These are phyloP conservation scores for Pilophorus perplexus DNA, from an alignment of 2,888 invertebrate genomes.

Conservation along the genomic window DNA sequence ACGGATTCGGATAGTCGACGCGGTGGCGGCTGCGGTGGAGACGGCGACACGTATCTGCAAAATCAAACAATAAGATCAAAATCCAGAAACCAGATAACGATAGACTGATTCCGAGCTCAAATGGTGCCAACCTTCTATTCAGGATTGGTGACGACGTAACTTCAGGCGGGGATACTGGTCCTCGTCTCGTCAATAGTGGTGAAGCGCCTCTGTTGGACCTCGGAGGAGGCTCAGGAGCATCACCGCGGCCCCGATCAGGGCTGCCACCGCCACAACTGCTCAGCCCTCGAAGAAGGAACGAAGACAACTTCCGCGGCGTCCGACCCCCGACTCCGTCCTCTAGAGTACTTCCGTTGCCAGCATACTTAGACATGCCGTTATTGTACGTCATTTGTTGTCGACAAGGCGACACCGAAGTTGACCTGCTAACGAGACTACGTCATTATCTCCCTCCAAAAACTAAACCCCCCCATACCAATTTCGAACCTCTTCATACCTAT, in stretches of 20 bases:
- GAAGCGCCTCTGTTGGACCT: slow-evolving; percentile 47
- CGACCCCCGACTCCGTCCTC: slow-evolving; percentile 15
- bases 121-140: slow-evolving; percentile 39
- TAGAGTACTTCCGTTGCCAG: background rate
- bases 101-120: background rate
- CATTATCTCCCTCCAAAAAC: too few species aligned
- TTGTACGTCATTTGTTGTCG: slow-evolving; percentile 40
- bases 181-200: slow-evolving; percentile 41
- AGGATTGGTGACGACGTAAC: slow-evolving; percentile 43
- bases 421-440: slow-evolving; percentile 45
- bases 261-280: slow-evolving; percentile 43
- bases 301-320: slow-evolving; percentile 34
- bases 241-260: slow-evolving; percentile 21
- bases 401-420: slow-evolving; percentile 50
- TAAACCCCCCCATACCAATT: too few species aligned
- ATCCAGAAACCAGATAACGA: slow-evolving; percentile 5
- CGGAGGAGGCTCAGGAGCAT: slow-evolving; percentile 47
- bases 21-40: slow-evolving; percentile 63
- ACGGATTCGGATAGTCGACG: slow-evolving; percentile 64
- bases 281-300: slow-evolving; percentile 43
- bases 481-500: too few species aligned
- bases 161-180: slow-evolving; percentile 30
- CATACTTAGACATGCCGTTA: slow-evolving; percentile 38
- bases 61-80: background rate
- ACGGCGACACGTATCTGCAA: slow-evolving; percentile 60